Conservation (phyloP, 2,113 vertebrate species). For the Panthera uncia region DNA sequence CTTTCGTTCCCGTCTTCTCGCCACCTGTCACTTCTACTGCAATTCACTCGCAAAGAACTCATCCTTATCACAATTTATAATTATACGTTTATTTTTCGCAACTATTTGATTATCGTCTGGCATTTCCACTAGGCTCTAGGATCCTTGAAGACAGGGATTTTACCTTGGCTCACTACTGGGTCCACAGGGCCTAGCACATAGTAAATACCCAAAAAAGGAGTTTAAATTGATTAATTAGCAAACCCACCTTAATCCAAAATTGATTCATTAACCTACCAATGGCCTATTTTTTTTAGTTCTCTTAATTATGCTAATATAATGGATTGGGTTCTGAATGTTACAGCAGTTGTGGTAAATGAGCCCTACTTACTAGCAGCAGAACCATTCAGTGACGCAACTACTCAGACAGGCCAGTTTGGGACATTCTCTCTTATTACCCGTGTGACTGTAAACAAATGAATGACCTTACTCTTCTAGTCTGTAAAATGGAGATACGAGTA, state of each 20-base stretch:
- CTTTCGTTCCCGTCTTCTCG: background rate
- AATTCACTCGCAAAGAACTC: background rate
- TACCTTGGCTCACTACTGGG: background rate
- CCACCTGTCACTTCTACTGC: background rate
- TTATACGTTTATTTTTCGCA: background rate
- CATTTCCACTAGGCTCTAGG: background rate
- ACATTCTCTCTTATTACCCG: background rate
- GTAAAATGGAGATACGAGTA: background rate
- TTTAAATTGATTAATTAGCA: constrained; percentile 11
- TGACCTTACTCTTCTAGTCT: background rate
- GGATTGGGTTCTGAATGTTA: background rate
- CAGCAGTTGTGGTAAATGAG: background rate
- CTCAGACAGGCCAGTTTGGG: too few relatives aligned
- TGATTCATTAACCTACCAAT: background rate
- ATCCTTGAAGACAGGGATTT: constrained; percentile 1
- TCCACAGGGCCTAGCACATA: background rate
- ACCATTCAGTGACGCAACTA: background rate
- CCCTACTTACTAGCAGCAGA: background rate
- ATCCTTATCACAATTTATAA: background rate
- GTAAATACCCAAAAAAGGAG: background rate
- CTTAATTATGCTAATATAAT: background rate
- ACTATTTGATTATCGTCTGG: constrained; percentile 18
- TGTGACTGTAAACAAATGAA: background rate
- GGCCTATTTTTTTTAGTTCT: background rate
- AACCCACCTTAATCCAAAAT: background rate